These are phyloP conservation scores for human DNA, from an alignment of 2,113 vertebrate genomes.

Conservation along the genomic window GRCh38 chr7:141327001-141327500, in stretches of 20 bases:
- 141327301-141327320: background rate
- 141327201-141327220: background rate
- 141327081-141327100: background rate
- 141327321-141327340: background rate
- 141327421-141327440: background rate
- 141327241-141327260: background rate
- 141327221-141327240: background rate
- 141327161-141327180: background rate
- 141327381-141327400: too few species aligned
- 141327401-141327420: rapidly evolving
- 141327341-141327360: background rate
- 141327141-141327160: background rate
- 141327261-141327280: background rate
- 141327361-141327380: background rate
- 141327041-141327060: background rate
- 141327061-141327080: background rate
- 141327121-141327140: background rate
- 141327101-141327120: background rate
- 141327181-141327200: background rate
- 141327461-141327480: background rate
- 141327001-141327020: background rate
- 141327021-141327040: background rate
- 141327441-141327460: background rate
- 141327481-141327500: background rate
- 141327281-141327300: background rate